Evolutionary conservation across 2,797 vertebrate species (phyloP), one percentile per base, ranked within the genome.

Genomic region (Myotis myotis): DNA sequence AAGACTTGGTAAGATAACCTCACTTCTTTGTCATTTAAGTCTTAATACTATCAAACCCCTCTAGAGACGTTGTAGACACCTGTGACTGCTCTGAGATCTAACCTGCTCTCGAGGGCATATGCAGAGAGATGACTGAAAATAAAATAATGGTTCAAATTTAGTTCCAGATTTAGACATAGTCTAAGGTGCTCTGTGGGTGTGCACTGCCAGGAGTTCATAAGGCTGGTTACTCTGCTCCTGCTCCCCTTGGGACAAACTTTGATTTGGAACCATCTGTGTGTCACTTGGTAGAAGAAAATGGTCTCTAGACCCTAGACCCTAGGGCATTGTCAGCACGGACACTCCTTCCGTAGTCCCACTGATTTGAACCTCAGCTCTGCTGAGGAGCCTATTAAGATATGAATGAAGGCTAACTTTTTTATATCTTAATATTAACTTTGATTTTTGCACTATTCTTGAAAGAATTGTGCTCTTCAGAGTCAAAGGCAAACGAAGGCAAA

Each of bases 401-500:
- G 95, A 76, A 89, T 74, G 75, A 82, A 93, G 33, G 12, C 33
- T 66, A 78, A 81, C 74, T 87, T 55, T 47, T 70, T 62, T 30
- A 11, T 55, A 89, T 71, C 57, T 91, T 92, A 49, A 66, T 49
- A 92, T 89, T 38, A 91, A 89, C 41, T 72, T 92, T 66, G 15
- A 4, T 70, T 70, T 95, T 90, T 93, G 30, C 36, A 90, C 62
- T 87, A 44, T 28, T 66, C 25, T 92, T 82, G 66, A 94, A 87
- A 93, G 79, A 90, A 93, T 41, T 74, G 28, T 57, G 25, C 25
- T 87, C 93, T 96, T 91, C 88, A 74, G 47, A 84, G 81, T 93
- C 94, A 91, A 22, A 84, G 81, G 41, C 84, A 71, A 96, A 82
- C 81, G 94, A 84, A 91, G 30, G 75, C 71, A 70, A 95, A 66